Evolutionary conservation across 2,113 vertebrate genomes (phyloP).

Genomic region (Rattus norvegicus): GRCr8 NC_086026.1:31648501-31649000

Average conservation of each 20-base stretch:
- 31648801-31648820: not conserved
- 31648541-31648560: not conserved
- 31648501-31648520: not conserved
- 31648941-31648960: not conserved
- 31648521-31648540: slow-evolving; percentile 18
- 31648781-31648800: not conserved
- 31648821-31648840: not conserved
- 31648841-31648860: not conserved
- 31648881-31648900: not conserved
- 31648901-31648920: slow-evolving; percentile 1
- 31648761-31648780: not conserved
- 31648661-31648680: not conserved
- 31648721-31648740: not conserved
- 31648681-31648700: not conserved
- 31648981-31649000: not conserved
- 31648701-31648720: not conserved
- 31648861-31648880: not conserved
- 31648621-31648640: not conserved
- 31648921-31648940: not conserved
- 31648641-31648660: not conserved
- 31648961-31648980: not conserved
- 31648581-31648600: not conserved
- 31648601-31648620: no score
- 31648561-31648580: not conserved
- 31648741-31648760: not conserved